phyloP scores from a whole-genome alignment of 2,113 vertebrate species.

The Pomatostomus ruficeps region DNA sequence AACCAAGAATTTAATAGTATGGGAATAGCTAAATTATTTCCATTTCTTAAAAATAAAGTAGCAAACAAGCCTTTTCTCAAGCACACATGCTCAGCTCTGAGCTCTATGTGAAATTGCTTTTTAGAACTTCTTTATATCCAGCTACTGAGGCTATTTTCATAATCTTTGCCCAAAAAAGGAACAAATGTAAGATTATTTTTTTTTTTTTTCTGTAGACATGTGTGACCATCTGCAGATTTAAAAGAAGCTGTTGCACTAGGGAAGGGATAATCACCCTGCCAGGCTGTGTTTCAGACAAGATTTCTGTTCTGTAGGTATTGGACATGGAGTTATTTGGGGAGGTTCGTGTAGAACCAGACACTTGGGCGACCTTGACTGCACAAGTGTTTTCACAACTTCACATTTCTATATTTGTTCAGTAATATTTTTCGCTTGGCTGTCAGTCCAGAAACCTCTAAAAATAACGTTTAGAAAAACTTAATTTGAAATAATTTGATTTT shows the following conservation, averaged over 20 bases:
- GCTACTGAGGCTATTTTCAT: neutral
- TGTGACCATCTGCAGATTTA: neutral
- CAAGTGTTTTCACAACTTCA: neutral
- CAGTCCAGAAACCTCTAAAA: neutral
- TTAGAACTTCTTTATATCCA: neutral
- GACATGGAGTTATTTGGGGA: neutral
- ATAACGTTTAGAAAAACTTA: no score
- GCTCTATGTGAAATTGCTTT: neutral
- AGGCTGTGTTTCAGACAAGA: neutral
- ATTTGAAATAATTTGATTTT: neutral
- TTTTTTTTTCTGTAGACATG: neutral
- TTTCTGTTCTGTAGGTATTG: neutral
- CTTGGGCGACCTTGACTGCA: neutral
- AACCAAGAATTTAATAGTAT: neutral
- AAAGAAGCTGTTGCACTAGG: neutral
- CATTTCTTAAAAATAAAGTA: neutral
- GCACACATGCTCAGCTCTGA: neutral
- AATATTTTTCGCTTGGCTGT: neutral
- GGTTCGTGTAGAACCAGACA: neutral
- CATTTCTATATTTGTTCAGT: neutral
- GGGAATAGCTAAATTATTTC: neutral
- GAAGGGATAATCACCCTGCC: neutral
- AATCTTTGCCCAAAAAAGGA: neutral
- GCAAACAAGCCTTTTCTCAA: neutral
- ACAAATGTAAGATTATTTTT: neutral